A percentile compares a stretch with the other conserved stretches of the same genome.
Conservation (phyloP, 2,797 vertebrate species). For the Myripristis murdjan region DNA sequence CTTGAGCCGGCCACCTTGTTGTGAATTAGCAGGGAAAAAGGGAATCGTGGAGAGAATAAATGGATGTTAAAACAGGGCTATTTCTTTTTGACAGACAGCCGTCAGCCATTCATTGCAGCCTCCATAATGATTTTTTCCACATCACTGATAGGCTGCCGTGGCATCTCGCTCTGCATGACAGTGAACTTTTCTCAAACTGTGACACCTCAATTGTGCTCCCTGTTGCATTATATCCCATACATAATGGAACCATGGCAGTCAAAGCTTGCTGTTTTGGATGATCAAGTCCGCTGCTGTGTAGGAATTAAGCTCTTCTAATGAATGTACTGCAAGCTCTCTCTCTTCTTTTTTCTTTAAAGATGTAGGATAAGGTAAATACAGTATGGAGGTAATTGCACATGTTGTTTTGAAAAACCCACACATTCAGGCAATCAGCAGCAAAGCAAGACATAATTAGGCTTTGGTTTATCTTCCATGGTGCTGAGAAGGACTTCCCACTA, state of each 20-base stretch:
- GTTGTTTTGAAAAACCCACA: constrained; percentile 1
- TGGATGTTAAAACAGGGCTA: constrained; percentile 43
- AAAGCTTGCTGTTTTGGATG: constrained; percentile 29
- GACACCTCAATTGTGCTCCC: constrained; percentile 65
- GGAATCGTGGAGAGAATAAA: constrained; percentile 71
- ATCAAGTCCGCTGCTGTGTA: constrained; percentile 3
- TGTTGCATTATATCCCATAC: constrained; percentile 64
- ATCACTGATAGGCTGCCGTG: constrained; percentile 42
- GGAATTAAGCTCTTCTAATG: constrained; percentile 6
- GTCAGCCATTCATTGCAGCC: constrained; percentile 68
- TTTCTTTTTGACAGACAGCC: constrained; percentile 76
- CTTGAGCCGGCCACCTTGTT: constrained; percentile 21
- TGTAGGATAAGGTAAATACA: background rate
- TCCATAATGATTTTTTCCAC: constrained; percentile 64
- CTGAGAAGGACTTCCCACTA: constrained; percentile 30
- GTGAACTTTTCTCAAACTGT: constrained; percentile 55
- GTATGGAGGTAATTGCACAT: background rate
- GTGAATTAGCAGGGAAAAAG: constrained; percentile 41
- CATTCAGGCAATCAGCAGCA: constrained; percentile 12
- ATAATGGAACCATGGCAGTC: constrained; percentile 36
- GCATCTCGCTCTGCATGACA: constrained; percentile 53
- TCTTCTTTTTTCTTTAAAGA: background rate
- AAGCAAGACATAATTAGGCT: constrained; percentile 58
- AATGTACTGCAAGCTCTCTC: background rate
- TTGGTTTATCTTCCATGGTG: constrained; percentile 53